These are phyloP conservation scores for Orchesellides sinensis DNA, from an alignment of 2,888 invertebrate species.

Conservation along the genomic window DNA sequence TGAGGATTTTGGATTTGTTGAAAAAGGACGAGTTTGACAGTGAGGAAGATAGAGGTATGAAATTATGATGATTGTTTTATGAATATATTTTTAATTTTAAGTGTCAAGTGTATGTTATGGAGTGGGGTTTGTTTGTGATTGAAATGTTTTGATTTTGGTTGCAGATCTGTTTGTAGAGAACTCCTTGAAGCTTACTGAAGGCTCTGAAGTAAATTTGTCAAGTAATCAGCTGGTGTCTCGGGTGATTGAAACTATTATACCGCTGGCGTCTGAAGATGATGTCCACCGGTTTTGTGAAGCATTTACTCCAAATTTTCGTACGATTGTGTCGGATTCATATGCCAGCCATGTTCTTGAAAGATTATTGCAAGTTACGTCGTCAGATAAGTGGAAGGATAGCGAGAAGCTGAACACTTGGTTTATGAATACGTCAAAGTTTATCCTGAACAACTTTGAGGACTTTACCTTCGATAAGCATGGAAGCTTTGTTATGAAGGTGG, in stretches of 20 bases:
- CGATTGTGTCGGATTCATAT: slow-evolving; percentile 85
- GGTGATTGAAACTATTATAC: slow-evolving; percentile 86
- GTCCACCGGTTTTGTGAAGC: slow-evolving; percentile 82
- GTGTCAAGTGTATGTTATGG: background rate
- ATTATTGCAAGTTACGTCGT: slow-evolving; percentile 78
- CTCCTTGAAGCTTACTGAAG: slow-evolving; percentile 85
- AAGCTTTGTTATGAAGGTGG: slow-evolving; percentile 86
- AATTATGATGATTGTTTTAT: slow-evolving; percentile 55
- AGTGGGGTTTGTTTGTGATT: background rate
- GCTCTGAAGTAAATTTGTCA: slow-evolving; percentile 85
- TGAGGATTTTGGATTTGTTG: slow-evolving; percentile 85
- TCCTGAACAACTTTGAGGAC: slow-evolving; percentile 90
- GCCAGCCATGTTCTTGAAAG: slow-evolving; percentile 89
- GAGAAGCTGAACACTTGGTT: slow-evolving; percentile 82
- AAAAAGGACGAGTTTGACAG: slow-evolving; percentile 82
- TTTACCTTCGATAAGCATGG: slow-evolving; percentile 82
- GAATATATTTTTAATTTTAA: slow-evolving; percentile 10
- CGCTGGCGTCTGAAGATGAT: slow-evolving; percentile 81
- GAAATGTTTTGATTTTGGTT: slow-evolving; percentile 68
- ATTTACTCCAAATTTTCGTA: slow-evolving; percentile 83
- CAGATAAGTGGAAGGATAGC: slow-evolving; percentile 75
- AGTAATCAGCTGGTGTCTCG: slow-evolving; percentile 90
- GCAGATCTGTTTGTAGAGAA: slow-evolving; percentile 85
- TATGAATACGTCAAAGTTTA: slow-evolving; percentile 85
- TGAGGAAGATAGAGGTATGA: slow-evolving; percentile 84